phyloP scores from a whole-genome alignment of 2,113 vertebrate genomes.

The Dipodomys stephensi region DNA sequence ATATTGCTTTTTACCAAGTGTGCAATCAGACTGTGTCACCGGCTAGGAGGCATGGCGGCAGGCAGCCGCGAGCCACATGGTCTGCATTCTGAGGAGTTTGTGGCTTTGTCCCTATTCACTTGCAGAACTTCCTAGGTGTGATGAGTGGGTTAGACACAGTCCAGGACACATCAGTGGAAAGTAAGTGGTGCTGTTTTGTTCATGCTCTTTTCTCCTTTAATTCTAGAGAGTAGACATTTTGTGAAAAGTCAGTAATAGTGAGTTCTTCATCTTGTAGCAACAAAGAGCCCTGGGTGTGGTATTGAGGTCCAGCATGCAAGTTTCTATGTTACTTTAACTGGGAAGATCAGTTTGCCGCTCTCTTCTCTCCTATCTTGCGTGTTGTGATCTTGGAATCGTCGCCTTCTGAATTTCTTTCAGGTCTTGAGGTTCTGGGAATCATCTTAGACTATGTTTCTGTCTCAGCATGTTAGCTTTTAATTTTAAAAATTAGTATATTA shows the following conservation, averaged over 20 bases:
- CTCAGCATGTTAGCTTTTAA: constrained; percentile 48
- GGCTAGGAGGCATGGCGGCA: background rate
- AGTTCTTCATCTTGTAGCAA: background rate
- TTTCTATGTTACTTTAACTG: background rate
- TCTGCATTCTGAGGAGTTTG: background rate
- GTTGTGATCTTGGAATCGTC: background rate
- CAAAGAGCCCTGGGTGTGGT: background rate
- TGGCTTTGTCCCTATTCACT: background rate
- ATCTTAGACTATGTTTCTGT: background rate
- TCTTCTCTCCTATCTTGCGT: background rate
- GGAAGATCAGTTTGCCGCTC: background rate
- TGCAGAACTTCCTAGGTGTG: background rate
- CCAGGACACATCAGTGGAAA: background rate
- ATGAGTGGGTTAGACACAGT: background rate
- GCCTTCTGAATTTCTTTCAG: background rate
- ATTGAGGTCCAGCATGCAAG: background rate
- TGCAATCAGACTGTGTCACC: background rate
- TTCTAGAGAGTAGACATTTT: background rate
- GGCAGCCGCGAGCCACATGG: background rate
- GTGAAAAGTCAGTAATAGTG: background rate
- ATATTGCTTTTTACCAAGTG: background rate
- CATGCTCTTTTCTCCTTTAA: background rate
- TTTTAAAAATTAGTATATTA: constrained; percentile 48
- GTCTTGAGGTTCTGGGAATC: constrained; percentile 2
- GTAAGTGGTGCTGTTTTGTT: background rate